These are phyloP conservation scores for Cyprinella venusta DNA, from an alignment of 2,797 vertebrate genomes.

Conservation along the genomic window DNA sequence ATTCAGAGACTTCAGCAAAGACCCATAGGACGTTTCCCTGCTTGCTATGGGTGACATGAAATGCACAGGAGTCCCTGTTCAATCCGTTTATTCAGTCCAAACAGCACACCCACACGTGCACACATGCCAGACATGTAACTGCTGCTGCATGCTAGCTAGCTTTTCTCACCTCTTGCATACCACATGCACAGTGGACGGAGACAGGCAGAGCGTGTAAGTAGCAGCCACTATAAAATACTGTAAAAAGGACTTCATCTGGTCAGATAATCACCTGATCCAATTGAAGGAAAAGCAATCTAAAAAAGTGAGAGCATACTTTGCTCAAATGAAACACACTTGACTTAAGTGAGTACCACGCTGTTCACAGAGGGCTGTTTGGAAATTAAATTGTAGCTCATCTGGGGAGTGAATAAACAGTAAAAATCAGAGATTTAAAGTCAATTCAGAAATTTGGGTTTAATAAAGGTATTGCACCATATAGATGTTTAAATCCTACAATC, in stretches of 20 bases:
- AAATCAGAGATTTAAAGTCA: slow-evolving; percentile 51
- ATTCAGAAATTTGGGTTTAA: slow-evolving; percentile 64
- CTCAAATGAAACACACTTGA: slow-evolving; percentile 53
- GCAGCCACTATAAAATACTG: slow-evolving; percentile 37
- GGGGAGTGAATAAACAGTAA: slow-evolving; percentile 67
- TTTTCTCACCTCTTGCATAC: slow-evolving; percentile 50
- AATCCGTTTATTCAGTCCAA: slow-evolving; percentile 19
- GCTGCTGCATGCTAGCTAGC: slow-evolving; percentile 39
- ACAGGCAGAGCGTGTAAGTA: neutral
- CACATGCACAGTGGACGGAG: slow-evolving; percentile 20
- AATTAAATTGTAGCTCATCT: slow-evolving; percentile 67
- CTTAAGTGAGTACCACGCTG: slow-evolving; percentile 30
- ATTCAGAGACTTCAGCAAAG: slow-evolving; percentile 36
- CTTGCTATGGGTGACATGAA: slow-evolving; percentile 52
- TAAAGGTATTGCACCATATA: slow-evolving; percentile 62
- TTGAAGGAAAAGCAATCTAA: slow-evolving; percentile 52
- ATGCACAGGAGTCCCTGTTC: slow-evolving; percentile 32
- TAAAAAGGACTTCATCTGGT: slow-evolving; percentile 41
- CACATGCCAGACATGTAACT: slow-evolving; percentile 24
- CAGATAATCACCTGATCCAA: slow-evolving; percentile 51
- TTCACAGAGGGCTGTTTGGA: slow-evolving; percentile 57
- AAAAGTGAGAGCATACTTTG: slow-evolving; percentile 43
- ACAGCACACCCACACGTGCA: slow-evolving; percentile 14
- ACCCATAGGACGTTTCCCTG: slow-evolving; percentile 35
- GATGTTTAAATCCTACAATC: slow-evolving; percentile 61